Conservation (phyloP, 2,797 vertebrate species). For the Pseudochirops cupreus region DNA sequence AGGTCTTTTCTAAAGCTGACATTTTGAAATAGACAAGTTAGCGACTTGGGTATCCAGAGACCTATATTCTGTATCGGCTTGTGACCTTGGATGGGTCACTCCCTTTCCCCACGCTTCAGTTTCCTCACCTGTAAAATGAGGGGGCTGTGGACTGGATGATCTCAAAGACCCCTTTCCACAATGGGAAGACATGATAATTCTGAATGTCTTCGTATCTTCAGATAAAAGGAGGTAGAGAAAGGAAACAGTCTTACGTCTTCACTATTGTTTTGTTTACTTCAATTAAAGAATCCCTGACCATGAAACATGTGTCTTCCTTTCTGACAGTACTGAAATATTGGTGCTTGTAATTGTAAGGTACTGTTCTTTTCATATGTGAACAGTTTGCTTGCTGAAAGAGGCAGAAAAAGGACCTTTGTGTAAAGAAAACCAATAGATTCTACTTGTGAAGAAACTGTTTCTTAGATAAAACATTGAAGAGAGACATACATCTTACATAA, state of each 20-base stretch:
- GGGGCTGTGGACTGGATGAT: not conserved
- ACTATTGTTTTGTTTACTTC: not conserved
- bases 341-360: not conserved
- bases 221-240: conserved; percentile 18
- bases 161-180: not conserved
- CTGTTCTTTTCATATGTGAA: not conserved
- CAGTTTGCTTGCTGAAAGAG: not conserved
- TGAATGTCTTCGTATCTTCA: conserved; percentile 14
- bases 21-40: not conserved
- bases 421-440: not conserved
- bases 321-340: conserved; percentile 1
- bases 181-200: not conserved
- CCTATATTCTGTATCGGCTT: not conserved
- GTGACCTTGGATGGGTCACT: conserved; percentile 32
- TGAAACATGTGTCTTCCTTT: not conserved
- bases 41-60: conserved; percentile 2
- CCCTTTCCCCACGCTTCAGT: not conserved
- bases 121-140: conserved; percentile 44
- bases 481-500: not conserved
- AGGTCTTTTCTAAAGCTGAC: not conserved
- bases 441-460: not conserved
- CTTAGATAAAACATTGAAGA: not conserved
- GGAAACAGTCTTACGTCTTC: not conserved
- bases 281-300: not conserved
- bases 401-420: not conserved